These are phyloP conservation scores for Mythimna albipuncta DNA, from an alignment of 2,888 invertebrate species.

Conservation along the genomic window DNA sequence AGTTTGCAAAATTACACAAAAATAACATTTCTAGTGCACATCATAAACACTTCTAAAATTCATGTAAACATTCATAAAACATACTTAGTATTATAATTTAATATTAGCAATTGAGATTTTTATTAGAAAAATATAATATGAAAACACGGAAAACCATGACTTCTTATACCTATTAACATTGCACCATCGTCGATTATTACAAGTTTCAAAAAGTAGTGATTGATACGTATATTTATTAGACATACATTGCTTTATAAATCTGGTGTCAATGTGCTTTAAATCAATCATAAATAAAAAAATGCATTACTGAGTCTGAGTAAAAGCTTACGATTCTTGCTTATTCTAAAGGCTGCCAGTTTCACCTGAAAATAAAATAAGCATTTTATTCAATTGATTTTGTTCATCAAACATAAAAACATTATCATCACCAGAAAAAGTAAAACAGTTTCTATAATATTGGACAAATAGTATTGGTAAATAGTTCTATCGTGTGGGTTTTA, in stretches of 20 bases:
- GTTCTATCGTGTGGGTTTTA: background rate
- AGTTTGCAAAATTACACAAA: conserved; percentile 36
- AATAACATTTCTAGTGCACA: conserved; percentile 44
- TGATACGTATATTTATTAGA: background rate
- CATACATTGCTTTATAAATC: background rate
- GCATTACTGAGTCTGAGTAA: conserved; percentile 49
- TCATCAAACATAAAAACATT: background rate
- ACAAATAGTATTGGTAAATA: conserved; percentile 21
- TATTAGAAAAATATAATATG: conserved; percentile 48
- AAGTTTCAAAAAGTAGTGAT: conserved; percentile 28
- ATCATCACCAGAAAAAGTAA: background rate
- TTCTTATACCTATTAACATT: conserved; percentile 25
- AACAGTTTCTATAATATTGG: background rate
- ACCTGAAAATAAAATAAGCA: conserved; percentile 48
- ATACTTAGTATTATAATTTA: conserved; percentile 22
- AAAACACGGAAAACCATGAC: conserved; percentile 47
- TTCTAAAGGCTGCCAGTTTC: conserved; percentile 23
- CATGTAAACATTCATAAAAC: conserved; percentile 63
- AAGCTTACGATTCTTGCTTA: conserved; percentile 54
- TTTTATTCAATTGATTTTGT: conserved; percentile 4
- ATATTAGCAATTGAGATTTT: conserved; percentile 37
- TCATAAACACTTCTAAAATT: conserved; percentile 66
- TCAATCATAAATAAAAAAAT: conserved; percentile 48
- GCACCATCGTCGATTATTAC: conserved; percentile 35
- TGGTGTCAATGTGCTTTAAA: conserved; percentile 32